Conservation (phyloP, 2,888 invertebrate genomes). For the Drosophila monieri region DNA sequence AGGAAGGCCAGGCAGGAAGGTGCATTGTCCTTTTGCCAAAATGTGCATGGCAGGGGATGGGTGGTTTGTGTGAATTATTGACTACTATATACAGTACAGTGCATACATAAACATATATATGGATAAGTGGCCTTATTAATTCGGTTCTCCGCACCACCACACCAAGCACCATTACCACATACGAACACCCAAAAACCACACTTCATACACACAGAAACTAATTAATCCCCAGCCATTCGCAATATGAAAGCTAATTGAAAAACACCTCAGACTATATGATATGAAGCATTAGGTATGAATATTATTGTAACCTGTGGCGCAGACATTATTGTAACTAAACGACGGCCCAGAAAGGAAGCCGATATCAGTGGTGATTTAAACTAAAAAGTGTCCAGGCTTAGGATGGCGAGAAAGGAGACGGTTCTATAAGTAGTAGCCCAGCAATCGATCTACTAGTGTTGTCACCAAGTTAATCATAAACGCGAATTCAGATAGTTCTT, state of each 20-base stretch:
- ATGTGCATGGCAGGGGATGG: slow-evolving; percentile 29
- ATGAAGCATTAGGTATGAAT: slow-evolving; percentile 23
- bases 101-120: slow-evolving; percentile 37
- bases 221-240: slow-evolving; percentile 10
- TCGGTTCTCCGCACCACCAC: slow-evolving; percentile 36
- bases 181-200: background rate
- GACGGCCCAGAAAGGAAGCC: slow-evolving; percentile 8
- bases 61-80: slow-evolving; percentile 50
- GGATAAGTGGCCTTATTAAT: slow-evolving; percentile 50
- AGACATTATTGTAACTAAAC: slow-evolving; percentile 13
- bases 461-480: slow-evolving; percentile 40
- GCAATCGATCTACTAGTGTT: slow-evolving; percentile 27
- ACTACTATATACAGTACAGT: slow-evolving; percentile 55
- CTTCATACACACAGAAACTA: slow-evolving; percentile 12
- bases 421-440: slow-evolving; percentile 29
- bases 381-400: slow-evolving; percentile 25
- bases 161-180: slow-evolving; percentile 17
- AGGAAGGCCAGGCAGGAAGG: background rate
- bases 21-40: background rate
- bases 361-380: slow-evolving; percentile 30
- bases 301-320: slow-evolving; percentile 12
- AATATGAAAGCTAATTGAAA: slow-evolving; percentile 19
- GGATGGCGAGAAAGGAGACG: slow-evolving; percentile 12
- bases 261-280: slow-evolving; percentile 24
- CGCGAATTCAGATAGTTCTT: slow-evolving; percentile 30